phyloP scores from a whole-genome alignment of 2,888 invertebrate species.

The Tiphia femorata region DNA sequence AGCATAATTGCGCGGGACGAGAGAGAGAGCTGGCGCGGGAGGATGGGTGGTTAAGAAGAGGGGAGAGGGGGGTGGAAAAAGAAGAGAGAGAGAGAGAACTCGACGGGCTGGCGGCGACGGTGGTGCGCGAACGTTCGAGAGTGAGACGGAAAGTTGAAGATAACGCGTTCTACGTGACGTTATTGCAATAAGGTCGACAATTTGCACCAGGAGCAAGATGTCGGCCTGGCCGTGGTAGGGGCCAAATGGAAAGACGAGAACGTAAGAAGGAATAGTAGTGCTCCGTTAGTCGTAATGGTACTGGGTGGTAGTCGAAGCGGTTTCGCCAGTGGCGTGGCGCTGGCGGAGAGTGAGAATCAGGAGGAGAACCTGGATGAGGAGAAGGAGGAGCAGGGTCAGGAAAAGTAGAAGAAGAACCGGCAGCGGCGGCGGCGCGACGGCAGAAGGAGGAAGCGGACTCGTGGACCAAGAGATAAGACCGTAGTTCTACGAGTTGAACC shows the following conservation, averaged over 20 bases:
- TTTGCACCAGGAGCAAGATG: conserved; percentile 14
- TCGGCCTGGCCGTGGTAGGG: not conserved
- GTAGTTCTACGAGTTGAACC: conserved; percentile 46
- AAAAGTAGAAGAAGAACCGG: not conserved
- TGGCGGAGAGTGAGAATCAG: not conserved
- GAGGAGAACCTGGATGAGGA: conserved; percentile 1
- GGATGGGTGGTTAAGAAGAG: too few species aligned
- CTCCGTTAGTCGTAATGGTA: not conserved
- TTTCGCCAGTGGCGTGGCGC: not conserved
- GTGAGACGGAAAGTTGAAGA: not conserved
- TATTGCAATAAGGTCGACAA: conserved; percentile 32
- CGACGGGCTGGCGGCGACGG: not conserved
- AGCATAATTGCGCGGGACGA: too few species aligned
- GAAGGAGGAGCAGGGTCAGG: conserved; percentile 1
- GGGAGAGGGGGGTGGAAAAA: not conserved
- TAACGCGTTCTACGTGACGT: conserved; percentile 28
- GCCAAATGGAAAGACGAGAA: conserved; percentile 15
- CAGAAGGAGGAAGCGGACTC: conserved; percentile 25
- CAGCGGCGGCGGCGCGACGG: not conserved
- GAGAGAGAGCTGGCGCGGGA: too few species aligned
- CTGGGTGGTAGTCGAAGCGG: too few species aligned
- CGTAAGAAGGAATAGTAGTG: conserved; percentile 4
- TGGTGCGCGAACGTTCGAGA: too few species aligned
- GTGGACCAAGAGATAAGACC: conserved; percentile 47
- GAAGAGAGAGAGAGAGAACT: not conserved